Conservation (phyloP, 1,140 invertebrate genomes). For the Panulirus ornatus region DNA sequence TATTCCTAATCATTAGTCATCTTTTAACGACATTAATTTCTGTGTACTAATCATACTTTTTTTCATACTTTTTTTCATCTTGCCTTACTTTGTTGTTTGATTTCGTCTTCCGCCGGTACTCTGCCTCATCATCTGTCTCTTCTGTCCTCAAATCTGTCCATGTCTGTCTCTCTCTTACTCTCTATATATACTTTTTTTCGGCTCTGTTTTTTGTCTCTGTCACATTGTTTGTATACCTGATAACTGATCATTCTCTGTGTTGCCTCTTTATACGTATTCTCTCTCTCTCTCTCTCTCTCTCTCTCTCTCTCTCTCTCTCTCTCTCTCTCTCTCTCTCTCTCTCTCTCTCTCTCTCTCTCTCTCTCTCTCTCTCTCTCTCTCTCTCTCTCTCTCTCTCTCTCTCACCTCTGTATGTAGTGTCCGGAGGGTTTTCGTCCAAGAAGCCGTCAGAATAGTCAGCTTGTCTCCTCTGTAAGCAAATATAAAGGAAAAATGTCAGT, state of each 20-base stretch:
- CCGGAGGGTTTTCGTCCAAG: background rate
- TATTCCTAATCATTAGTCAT: no score
- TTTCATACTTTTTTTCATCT: constrained; percentile 11
- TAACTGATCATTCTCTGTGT: background rate
- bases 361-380: constrained; percentile 25
- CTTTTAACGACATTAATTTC: no score
- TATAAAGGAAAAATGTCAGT: no score
- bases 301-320: background rate
- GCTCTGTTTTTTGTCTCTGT: background rate
- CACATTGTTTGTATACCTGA: background rate
- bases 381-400: constrained; percentile 21
- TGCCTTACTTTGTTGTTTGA: no score
- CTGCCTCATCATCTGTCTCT: constrained; percentile 9
- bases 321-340: background rate
- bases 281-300: background rate
- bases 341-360: constrained; percentile 20
- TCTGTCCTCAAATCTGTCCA: no score
- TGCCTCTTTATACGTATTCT: background rate
- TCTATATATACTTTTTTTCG: background rate
- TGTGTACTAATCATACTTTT: background rate
- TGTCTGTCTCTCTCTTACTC: background rate
- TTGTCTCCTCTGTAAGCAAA: background rate
- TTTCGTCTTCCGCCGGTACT: background rate
- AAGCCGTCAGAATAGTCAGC: background rate
- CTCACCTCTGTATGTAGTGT: background rate